phyloP scores from a whole-genome alignment of 2,888 invertebrate species.

The Caenorhabditis wallacei region DNA sequence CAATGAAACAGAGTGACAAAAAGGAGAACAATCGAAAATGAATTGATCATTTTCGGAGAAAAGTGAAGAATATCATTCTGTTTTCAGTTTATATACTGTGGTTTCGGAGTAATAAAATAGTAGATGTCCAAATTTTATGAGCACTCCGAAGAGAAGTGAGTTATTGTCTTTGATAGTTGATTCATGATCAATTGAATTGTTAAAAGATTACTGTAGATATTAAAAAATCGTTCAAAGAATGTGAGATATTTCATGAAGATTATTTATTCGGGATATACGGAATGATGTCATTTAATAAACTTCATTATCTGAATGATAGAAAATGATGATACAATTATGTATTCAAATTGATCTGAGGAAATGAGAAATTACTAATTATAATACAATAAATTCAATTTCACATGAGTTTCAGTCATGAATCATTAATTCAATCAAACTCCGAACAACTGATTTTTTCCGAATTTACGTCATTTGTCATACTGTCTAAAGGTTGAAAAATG shows the following conservation, averaged over 20 bases:
- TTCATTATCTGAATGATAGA: no score
- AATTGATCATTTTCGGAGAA: neutral
- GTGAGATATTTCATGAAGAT: no score
- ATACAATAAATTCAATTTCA: no score
- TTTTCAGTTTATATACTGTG: slow-evolving; percentile 22
- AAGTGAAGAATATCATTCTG: neutral
- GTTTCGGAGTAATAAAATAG: slow-evolving; percentile 1
- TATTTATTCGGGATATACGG: no score
- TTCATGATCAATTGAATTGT: slow-evolving; percentile 1
- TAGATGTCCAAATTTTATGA: slow-evolving; percentile 29
- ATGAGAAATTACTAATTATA: no score
- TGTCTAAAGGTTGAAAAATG: slow-evolving; percentile 1
- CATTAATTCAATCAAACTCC: neutral
- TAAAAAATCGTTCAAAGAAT: neutral
- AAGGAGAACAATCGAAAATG: slow-evolving; percentile 8
- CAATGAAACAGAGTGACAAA: neutral
- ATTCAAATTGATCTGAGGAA: no score
- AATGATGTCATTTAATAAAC: no score
- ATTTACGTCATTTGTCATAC: neutral
- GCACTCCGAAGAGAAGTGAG: neutral
- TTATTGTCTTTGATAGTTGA: neutral
- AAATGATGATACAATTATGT: no score
- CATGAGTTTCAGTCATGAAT: no score
- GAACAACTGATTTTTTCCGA: neutral
- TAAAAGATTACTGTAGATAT: neutral